Conservation (phyloP, 2,888 invertebrate species). For the Quadriops clusia region DNA sequence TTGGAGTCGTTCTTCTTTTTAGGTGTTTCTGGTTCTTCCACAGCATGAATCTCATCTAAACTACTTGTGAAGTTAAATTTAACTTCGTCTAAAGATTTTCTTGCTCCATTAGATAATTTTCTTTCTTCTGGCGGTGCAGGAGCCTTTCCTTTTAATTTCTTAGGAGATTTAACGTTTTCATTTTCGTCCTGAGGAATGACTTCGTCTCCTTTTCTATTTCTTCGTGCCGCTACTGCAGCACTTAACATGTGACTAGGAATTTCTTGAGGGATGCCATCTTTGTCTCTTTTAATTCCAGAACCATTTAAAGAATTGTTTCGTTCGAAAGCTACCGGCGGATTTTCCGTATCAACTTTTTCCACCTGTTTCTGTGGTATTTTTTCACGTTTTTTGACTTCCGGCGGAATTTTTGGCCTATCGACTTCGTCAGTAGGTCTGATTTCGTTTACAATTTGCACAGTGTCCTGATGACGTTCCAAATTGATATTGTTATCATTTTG, state of each 20-base stretch:
- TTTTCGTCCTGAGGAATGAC: slow-evolving; percentile 18
- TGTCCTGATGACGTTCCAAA: slow-evolving; percentile 18
- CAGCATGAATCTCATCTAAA: slow-evolving; percentile 42
- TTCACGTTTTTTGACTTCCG: slow-evolving; percentile 41
- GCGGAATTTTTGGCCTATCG: slow-evolving; percentile 32
- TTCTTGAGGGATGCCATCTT: slow-evolving; percentile 54
- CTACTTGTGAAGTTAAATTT: slow-evolving; percentile 29
- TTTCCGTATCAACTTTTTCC: slow-evolving; percentile 6
- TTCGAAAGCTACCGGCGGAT: slow-evolving; percentile 20
- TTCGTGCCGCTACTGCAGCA: slow-evolving; percentile 57
- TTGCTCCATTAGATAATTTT: slow-evolving; percentile 12
- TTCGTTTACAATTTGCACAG: slow-evolving; percentile 9
- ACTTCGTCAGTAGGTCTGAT: slow-evolving; percentile 8
- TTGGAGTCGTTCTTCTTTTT: slow-evolving; percentile 23
- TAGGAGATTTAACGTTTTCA: slow-evolving; percentile 36
- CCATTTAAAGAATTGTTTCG: slow-evolving; percentile 41
- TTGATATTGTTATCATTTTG: slow-evolving; percentile 35
- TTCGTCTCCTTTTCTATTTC: slow-evolving; percentile 49
- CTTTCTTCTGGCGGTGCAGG: slow-evolving; percentile 49
- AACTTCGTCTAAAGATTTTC: no score
- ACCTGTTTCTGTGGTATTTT: slow-evolving; percentile 32
- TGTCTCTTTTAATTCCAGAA: slow-evolving; percentile 47
- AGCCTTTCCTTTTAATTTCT: slow-evolving; percentile 60
- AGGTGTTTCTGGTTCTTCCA: slow-evolving; percentile 37
- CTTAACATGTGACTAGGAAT: slow-evolving; percentile 60